A percentile compares a stretch with the other conserved stretches of the same genome.
phyloP scores from a whole-genome alignment of 2,888 invertebrate genomes.

The Nowickia ferox region DNA sequence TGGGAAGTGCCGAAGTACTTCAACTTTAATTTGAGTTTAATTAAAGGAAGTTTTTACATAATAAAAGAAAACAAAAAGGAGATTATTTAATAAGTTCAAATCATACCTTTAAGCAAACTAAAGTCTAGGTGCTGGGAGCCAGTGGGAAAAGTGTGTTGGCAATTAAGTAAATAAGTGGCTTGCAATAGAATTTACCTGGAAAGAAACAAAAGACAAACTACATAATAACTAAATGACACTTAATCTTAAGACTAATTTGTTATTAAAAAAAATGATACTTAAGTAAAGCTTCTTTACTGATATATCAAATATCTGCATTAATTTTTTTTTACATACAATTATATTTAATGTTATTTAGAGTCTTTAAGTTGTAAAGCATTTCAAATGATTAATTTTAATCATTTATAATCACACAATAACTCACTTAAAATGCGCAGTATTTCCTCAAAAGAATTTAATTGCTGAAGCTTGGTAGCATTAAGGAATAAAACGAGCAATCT shows the following conservation, averaged over 20 bases:
- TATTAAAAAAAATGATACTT: not conserved
- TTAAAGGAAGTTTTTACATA: constrained; percentile 49
- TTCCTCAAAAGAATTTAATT: constrained; percentile 24
- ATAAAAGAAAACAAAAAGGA: not conserved
- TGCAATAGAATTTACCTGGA: constrained; percentile 41
- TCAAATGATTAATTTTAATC: constrained; percentile 64
- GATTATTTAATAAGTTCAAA: constrained; percentile 27
- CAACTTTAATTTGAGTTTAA: constrained; percentile 33
- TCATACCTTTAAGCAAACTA: constrained; percentile 27
- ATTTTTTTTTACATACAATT: constrained; percentile 19
- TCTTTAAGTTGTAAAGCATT: constrained; percentile 56
- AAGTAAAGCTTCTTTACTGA: constrained; percentile 2
- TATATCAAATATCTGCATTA: constrained; percentile 14
- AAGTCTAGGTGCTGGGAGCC: not conserved
- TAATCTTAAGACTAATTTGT: not conserved
- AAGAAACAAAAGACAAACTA: constrained; percentile 23
- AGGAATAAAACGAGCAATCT: not conserved
- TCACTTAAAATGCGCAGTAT: constrained; percentile 25
- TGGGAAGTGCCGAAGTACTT: constrained; percentile 15
- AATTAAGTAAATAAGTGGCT: constrained; percentile 10
- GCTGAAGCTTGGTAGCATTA: constrained; percentile 25
- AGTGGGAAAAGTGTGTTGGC: constrained; percentile 19
- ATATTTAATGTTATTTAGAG: constrained; percentile 54
- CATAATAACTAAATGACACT: not conserved
- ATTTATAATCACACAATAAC: constrained; percentile 63